phyloP scores from a whole-genome alignment of 2,113 vertebrate genomes.

The Fregetta grallaria region DNA sequence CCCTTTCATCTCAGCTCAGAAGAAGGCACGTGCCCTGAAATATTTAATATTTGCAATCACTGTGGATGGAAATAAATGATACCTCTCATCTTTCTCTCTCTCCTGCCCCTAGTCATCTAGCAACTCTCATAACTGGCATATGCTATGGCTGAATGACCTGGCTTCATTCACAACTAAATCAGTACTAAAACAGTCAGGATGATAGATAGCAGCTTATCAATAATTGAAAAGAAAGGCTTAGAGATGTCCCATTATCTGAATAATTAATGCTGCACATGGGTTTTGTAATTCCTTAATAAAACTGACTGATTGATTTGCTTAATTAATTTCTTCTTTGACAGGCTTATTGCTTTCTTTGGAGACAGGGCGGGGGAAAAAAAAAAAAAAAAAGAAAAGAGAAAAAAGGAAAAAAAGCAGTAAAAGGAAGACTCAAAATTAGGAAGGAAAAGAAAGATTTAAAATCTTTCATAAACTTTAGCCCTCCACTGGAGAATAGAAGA shows the following conservation, averaged over 20 bases:
- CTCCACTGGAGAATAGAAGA: constrained; percentile 8
- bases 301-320: constrained; percentile 85
- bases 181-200: constrained; percentile 75
- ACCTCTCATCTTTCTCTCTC: constrained; percentile 19
- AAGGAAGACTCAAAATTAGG: constrained; percentile 48
- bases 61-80: not conserved
- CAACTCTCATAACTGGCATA: constrained; percentile 62
- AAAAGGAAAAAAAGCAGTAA: not conserved
- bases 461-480: constrained; percentile 71
- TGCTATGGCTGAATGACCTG: constrained; percentile 70
- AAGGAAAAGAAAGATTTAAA: constrained; percentile 70
- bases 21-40: not conserved
- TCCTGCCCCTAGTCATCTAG: not conserved
- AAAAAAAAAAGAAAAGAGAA: not conserved
- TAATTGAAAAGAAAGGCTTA: constrained; percentile 82
- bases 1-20: not conserved
- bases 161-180: constrained; percentile 78
- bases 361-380: not conserved
- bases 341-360: constrained; percentile 77
- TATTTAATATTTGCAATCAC: not conserved
- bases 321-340: constrained; percentile 84
- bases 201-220: constrained; percentile 81
- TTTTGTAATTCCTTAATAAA: constrained; percentile 86
- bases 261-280: constrained; percentile 83
- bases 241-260: constrained; percentile 83